Base-by-base conservation (phyloP, 2,113 vertebrate genomes). In the Dasyurus viverrinus region DNA sequence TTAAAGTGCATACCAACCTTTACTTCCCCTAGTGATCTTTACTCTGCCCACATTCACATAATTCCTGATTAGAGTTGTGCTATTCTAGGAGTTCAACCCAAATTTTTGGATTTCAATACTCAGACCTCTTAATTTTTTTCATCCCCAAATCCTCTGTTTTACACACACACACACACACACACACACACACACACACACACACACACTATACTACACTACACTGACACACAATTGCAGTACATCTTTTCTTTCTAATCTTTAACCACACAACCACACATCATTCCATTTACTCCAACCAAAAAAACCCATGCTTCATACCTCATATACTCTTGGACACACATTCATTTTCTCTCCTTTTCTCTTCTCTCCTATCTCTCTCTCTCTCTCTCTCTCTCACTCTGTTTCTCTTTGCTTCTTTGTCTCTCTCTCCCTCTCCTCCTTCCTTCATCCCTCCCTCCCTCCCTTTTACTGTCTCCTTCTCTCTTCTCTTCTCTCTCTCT, bases 341-440 rank as follows among this genome's bases (percentile, higher is more conserved):
- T 57, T 57, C 55, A 57, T 57, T 11, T 57, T 24, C 26, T 57
- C 55, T 30, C 26, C 10, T 30, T 27, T 68, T 4, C 30, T 36
- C 11, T 36, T 9, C 26, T 27, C 26, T 7, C 3, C 57, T 12
- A 23, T 30, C 57, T 2, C n/a, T n/a, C n/a, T n/a, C n/a, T n/a
- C n/a, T n/a, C 50, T 52, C 57, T 12, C 4, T 12, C 57, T 2
- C 9, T 2, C 8, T 6, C 25, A 3, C 48, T 50, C 50, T 50
- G 50, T 25, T 26, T 7, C 1, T 19, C 53, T 53, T 25, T 9
- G 1, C 1, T 1, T 8, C n/a, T n/a, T n/a, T n/a, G n/a, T 26
- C 25, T 9, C 25, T 5, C 10, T 2, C 9, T 9, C 26, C 26
- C 26, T 10, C 26, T 3, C 57, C 8, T 5, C 22, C 22, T 54